Evolutionary conservation across 2,113 vertebrate genomes (phyloP).

Genomic region (Notechis scutatus): DNA sequence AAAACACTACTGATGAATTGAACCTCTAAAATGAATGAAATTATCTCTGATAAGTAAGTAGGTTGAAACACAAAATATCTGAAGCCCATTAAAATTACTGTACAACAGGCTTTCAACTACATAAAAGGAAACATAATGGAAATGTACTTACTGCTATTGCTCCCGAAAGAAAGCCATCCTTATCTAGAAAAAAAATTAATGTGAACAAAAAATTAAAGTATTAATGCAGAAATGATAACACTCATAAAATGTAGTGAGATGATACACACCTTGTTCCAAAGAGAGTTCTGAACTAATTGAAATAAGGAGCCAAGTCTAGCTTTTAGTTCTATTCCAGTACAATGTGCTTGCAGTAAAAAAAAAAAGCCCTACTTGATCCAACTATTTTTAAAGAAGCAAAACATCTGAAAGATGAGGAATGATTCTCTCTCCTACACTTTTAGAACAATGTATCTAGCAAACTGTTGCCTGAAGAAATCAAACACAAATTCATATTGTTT

Average conservation of each 20-base stretch:
- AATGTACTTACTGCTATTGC: conserved; percentile 81
- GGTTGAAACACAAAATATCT: not conserved
- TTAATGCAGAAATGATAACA: not conserved
- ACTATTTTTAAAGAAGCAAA: not conserved
- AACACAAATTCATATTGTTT: not conserved
- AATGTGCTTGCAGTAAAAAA: not conserved
- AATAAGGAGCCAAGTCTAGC: not conserved
- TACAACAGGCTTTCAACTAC: not conserved
- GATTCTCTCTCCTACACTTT: not conserved
- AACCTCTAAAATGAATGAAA: not conserved
- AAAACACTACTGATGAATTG: not conserved
- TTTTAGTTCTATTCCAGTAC: not conserved
- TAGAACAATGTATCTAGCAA: not conserved
- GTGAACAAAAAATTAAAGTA: not conserved
- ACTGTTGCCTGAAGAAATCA: not conserved
- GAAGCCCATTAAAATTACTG: not conserved
- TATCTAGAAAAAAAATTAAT: conserved; percentile 75
- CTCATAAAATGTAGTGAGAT: not conserved
- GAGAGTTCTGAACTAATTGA: not conserved
- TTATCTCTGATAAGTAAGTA: not conserved
- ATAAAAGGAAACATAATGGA: not conserved
- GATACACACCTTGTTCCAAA: not conserved
- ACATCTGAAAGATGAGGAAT: not conserved
- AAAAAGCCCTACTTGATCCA: not conserved
- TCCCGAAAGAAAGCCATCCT: conserved; percentile 89